Evolutionary conservation across 2,113 vertebrate genomes (phyloP), one percentile per base, ranked within the genome.

Genomic region (Telmatochromis sp.): DNA sequence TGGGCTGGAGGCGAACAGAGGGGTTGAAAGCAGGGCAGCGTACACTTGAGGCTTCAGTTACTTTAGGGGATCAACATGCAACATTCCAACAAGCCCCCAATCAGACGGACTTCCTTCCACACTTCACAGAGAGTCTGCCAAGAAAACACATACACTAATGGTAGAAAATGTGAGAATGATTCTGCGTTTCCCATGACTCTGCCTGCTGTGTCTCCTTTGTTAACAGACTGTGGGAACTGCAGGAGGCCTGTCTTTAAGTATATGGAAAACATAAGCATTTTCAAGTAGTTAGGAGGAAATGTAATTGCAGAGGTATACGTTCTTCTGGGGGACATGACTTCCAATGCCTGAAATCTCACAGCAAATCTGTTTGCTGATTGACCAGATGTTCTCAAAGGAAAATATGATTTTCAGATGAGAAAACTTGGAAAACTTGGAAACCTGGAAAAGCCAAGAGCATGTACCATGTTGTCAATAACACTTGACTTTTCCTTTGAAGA

Each of bases 381-480:
- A 91, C 93, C 93, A 94, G 88, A 95, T 94, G 93, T 87, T 75
- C 23, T 47, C 9, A 75, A 28, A 75, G 71, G 60, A 63, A 54
- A 90, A 92, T 89, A 93, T 94, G 84, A 90, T 85, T 94, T 94
- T 95, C 93, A 96, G 93, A 95, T 92, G 91, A 89, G 31, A 91
- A 88, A 89, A 92, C 9, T 81, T 93, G 91, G 90, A 80, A 91
- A 42, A 82, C 71, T 11, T 50, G 23, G 89, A 89, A 89, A 93
- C 85, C 57, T 87, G 89, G 75, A 95, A 93, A 90, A 94, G 85
- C 78, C 11, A 23, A 26, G 54, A 53, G 57, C 5, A 55, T 90
- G 85, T 86, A 87, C 73, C 35, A 42, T 50, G 84, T 90, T 86
- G 84, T 89, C 85, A 85, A 26, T 84, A 84, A 88, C 84, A n/a